Base-by-base conservation (phyloP, 2,888 invertebrate species). In the Dendrolimus houi region DNA sequence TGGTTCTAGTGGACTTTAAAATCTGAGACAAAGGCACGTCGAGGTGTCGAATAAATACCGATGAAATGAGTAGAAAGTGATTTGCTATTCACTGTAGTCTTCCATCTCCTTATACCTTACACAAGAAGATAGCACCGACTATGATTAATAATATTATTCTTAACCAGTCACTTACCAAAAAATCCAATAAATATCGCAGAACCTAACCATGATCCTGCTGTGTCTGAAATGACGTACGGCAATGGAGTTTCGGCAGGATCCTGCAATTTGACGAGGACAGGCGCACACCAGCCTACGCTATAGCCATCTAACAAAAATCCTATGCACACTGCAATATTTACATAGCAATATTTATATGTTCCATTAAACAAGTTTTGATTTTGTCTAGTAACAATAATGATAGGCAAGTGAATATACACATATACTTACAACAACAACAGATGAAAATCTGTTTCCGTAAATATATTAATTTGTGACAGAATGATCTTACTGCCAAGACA, bases 181-280 rank as follows among this genome's bases (percentile, higher is more conserved):
- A 58, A 13, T 1, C 65, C 66, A 47, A 64, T 29, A 17, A 58
- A 56, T 0, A 54, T 6, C 8, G 57, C 6, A 2, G 63, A 58
- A 1, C 55, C 63, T 1, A 65, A 52, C 54, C 58, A 57, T 1
- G 59, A 61, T 0, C 57, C 57, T 52, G 61, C 41, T 0, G 9
- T 29, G 17, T 67, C 66, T 7, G 62, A 61, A 1, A 69, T 55
- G 9, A 58, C 53, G 1, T 60, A n/a, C 8, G 62, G 53, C 9
- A 73, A 52, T 0, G 70, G 70, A 0, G 68, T 66, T 14, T 64
- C 54, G 2, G 65, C 59, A 0, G 62, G 59, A 47, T 68, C 60
- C 14, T 67, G 62, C 8, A 73, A 57, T 40, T 68, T 73, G 0
- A 61, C 58, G 8, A 68, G 62, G 0, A 65, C 59, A 0, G 70